Conservation (phyloP, 2,113 vertebrate species). For the Zosterops japonicus region DNA sequence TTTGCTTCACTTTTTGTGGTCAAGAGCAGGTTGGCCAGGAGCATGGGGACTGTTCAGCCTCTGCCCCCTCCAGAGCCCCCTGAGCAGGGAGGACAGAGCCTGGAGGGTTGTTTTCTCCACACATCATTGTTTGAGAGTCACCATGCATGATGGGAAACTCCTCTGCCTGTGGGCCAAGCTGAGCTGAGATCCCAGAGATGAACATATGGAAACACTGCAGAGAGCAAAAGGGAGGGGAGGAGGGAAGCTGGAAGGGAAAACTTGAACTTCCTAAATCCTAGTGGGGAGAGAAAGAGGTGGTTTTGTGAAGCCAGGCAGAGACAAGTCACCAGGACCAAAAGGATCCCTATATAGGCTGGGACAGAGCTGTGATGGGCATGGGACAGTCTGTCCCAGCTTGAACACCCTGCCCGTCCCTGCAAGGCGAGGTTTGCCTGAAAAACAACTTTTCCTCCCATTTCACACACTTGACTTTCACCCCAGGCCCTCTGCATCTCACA, state of each 20-base stretch:
- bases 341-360: background rate
- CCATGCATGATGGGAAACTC: background rate
- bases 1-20: background rate
- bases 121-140: background rate
- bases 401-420: rapidly evolving
- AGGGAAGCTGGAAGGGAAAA: background rate
- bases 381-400: background rate
- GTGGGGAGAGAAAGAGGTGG: background rate
- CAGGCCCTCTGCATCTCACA: rapidly evolving
- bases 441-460: background rate
- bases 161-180: background rate
- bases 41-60: background rate
- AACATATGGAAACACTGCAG: background rate
- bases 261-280: background rate
- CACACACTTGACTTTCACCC: background rate
- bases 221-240: background rate
- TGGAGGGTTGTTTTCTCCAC: background rate
- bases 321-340: background rate
- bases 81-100: background rate
- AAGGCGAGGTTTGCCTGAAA: background rate
- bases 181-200: background rate
- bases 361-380: rapidly evolving
- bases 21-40: background rate
- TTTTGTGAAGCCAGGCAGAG: background rate
- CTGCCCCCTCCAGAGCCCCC: background rate